Conservation (phyloP, 2,113 vertebrate genomes). For the Ameiurus melas region DNA sequence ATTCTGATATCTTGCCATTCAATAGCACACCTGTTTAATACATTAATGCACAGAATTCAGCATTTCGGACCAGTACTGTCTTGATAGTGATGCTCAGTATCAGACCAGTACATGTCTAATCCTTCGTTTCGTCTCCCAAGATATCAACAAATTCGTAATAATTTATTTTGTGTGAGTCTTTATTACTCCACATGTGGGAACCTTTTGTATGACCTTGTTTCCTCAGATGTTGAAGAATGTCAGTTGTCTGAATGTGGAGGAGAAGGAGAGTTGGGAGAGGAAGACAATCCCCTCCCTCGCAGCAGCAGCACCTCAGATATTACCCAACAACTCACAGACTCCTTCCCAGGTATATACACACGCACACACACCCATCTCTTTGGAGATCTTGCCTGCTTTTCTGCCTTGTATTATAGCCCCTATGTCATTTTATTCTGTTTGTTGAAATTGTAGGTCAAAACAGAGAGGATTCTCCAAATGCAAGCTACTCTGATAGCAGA, state of each 20-base stretch:
- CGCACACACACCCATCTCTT: not conserved
- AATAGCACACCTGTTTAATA: not conserved
- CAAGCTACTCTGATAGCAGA: conserved; percentile 73
- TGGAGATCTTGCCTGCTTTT: not conserved
- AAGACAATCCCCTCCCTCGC: conserved; percentile 77
- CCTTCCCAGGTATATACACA: conserved; percentile 77
- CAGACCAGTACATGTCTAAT: not conserved
- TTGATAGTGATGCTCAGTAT: not conserved
- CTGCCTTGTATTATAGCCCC: not conserved
- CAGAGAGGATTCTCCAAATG: conserved; percentile 76
- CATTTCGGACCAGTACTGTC: not conserved
- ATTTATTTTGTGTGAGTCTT: not conserved
- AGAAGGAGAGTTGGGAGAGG: conserved; percentile 72
- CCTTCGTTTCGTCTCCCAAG: not conserved
- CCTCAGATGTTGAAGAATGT: conserved; percentile 87
- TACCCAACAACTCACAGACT: conserved; percentile 78
- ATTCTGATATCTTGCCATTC: not conserved
- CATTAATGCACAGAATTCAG: not conserved
- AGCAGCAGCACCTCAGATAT: conserved; percentile 95
- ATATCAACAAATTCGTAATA: not conserved
- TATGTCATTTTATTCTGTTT: not conserved
- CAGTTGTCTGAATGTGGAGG: conserved; percentile 77
- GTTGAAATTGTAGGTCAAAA: conserved; percentile 75
- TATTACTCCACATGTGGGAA: conserved; percentile 28
- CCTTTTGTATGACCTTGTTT: not conserved